These are phyloP conservation scores for Rhaphigaster nebulosa DNA, from an alignment of 2,888 invertebrate genomes.

Conservation along the genomic window DNA sequence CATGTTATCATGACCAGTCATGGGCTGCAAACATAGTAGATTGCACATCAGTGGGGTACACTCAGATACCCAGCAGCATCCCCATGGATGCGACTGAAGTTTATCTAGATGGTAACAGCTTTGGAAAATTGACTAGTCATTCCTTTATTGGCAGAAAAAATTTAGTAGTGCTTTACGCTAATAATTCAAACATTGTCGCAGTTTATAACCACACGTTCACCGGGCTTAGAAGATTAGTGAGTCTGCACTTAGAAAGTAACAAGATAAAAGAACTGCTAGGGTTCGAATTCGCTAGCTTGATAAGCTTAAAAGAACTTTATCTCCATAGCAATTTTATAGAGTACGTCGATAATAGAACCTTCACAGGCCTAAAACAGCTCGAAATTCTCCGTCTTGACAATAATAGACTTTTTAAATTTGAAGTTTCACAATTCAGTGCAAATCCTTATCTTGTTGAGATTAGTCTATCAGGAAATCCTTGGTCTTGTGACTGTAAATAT, in stretches of 20 bases:
- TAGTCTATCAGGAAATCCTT: constrained; percentile 85
- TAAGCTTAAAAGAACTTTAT: constrained; percentile 87
- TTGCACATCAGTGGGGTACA: constrained; percentile 86
- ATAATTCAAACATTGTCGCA: constrained; percentile 87
- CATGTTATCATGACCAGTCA: constrained; percentile 93
- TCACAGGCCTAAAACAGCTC: constrained; percentile 83
- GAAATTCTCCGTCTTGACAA: constrained; percentile 88
- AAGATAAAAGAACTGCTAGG: constrained; percentile 84
- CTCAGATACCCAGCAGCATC: constrained; percentile 86
- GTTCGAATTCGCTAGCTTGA: constrained; percentile 85
- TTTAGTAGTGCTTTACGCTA: constrained; percentile 87
- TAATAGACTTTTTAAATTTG: constrained; percentile 85
- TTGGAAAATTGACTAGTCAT: constrained; percentile 88
- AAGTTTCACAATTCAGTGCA: constrained; percentile 86
- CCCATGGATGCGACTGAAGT: constrained; percentile 97
- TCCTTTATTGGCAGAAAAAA: constrained; percentile 94
- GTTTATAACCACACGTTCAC: constrained; percentile 93
- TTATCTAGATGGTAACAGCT: constrained; percentile 92
- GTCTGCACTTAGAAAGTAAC: constrained; percentile 91
- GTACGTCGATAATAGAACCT: constrained; percentile 88
- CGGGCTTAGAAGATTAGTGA: constrained; percentile 82
- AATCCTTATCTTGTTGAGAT: constrained; percentile 92
- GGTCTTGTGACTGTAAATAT: constrained; percentile 93
- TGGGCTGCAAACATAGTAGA: constrained; percentile 95
- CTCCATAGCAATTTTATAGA: constrained; percentile 88